Base-by-base conservation (phyloP, 1,140 invertebrate genomes). In the Macrosteles quadrilineatus region DNA sequence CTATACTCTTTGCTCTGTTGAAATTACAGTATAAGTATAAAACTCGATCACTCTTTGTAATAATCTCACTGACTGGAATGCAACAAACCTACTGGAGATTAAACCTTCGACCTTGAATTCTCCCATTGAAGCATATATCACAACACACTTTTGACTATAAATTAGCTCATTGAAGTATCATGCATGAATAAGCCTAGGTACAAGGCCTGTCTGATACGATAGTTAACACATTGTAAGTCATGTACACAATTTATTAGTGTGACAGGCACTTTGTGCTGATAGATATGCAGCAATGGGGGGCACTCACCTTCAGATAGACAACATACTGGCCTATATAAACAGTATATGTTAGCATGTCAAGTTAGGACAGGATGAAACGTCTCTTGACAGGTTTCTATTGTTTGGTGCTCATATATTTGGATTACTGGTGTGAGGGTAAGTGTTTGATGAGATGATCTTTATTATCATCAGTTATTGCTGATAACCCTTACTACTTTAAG, bases 171-270 rank as follows among this genome's bases (percentile, higher is more conserved):
- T 59, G 23, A n/a, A 21, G 21, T 17, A 50, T 50, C 47, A 50
- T 50, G 47, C 2, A 9, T 3, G 4, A 17, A 50, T 17, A 50
- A 50, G 47, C 4, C 21, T n/a, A 19, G 3, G n/a, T 17, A 17
- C 47, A 19, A 21, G 14, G 14, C n/a, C 47, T 50, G 47, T 4
- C 4, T n/a, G n/a, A 19, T 4, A n/a, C 4, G 14, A 21, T 59
- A 59, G 23, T 27, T 59, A 59, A 29, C 55, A 59, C 55, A 27
- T 23, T 59, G n/a, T 59, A 59, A 25, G 55, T 59, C 55, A 59
- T 59, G 55, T 59, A 9, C 23, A 12, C 55, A 27, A 59, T 59
- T 59, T 59, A 59, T 59, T 59, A 59, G 55, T 27, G 21, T 59
- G 55, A 59, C 55, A 59, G 55, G 14, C 21, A n/a, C 4, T 21